These are phyloP conservation scores for Nymphalis urticae DNA, from an alignment of 2,888 invertebrate genomes.

Conservation along the genomic window DNA sequence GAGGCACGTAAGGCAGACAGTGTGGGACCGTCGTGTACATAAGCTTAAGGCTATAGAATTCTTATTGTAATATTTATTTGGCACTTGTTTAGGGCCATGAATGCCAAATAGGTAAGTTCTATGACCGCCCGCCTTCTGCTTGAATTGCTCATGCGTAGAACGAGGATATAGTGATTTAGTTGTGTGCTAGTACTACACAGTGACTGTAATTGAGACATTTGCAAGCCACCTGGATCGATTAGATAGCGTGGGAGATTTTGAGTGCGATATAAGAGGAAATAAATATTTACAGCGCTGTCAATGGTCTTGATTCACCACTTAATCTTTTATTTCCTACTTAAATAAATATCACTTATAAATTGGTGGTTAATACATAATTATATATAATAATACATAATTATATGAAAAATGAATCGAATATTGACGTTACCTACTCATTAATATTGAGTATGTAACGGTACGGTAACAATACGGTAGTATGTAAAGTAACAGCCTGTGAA, in stretches of 20 bases:
- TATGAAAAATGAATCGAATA: no score
- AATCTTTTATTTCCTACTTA: background rate
- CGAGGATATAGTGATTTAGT: constrained; percentile 39
- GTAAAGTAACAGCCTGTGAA: no score
- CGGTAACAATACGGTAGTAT: no score
- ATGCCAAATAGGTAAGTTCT: constrained; percentile 77
- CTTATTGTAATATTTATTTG: constrained; percentile 78
- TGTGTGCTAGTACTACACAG: constrained; percentile 44
- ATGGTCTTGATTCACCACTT: constrained; percentile 6
- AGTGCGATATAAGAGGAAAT: constrained; percentile 17
- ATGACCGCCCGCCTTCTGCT: constrained; percentile 56
- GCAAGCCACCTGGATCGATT: constrained; percentile 34
- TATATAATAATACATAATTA: background rate
- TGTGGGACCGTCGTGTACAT: constrained; percentile 66
- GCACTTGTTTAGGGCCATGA: constrained; percentile 63
- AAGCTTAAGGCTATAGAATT: constrained; percentile 59
- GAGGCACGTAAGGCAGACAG: constrained; percentile 67
- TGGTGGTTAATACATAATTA: background rate
- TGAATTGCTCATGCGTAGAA: constrained; percentile 38
- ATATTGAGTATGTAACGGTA: no score
- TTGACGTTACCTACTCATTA: no score
- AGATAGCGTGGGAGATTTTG: constrained; percentile 31
- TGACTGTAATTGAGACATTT: constrained; percentile 37
- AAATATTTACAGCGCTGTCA: constrained; percentile 6
- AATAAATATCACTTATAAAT: background rate